Percentiles rank a stretch among this genome's conserved stretches.
Evolutionary conservation across 1,140 invertebrate genomes (phyloP).

Genomic region (Cylas formicarius): DNA sequence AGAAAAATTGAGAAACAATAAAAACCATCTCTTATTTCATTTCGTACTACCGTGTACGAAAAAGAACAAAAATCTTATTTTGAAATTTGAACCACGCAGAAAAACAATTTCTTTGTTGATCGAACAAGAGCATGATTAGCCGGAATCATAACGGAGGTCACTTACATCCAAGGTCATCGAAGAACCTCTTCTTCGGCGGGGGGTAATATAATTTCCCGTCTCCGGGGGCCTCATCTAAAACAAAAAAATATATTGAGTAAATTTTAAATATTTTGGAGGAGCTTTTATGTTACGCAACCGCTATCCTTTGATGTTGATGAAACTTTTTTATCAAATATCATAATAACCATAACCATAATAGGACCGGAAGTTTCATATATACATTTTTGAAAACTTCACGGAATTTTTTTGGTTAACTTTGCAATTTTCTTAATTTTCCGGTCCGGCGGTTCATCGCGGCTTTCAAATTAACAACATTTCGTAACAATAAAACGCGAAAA

Average conservation of each 20-base stretch:
- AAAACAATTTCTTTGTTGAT: too few species aligned
- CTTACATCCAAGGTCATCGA: conserved; percentile 53
- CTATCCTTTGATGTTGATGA: neutral
- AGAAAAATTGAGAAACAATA: neutral
- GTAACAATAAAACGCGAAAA: too few species aligned
- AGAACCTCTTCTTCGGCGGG: conserved; percentile 45
- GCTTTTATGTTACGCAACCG: conserved; percentile 4
- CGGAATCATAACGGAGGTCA: conserved; percentile 23
- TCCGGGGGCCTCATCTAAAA: conserved; percentile 18
- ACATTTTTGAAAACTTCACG: conserved; percentile 15
- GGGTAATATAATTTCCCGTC: conserved; percentile 27
- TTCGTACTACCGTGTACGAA: neutral
- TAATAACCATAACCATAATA: conserved; percentile 8
- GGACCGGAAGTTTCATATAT: conserved; percentile 7
- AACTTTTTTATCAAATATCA: conserved; percentile 11
- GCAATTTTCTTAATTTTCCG: conserved; percentile 3
- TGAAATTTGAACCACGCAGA: conserved; percentile 4
- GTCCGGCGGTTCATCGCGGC: neutral
- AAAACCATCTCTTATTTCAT: conserved; percentile 2
- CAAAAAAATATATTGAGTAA: conserved; percentile 15
- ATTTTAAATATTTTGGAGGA: conserved; percentile 3
- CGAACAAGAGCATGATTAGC: too few species aligned
- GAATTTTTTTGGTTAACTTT: conserved; percentile 11
- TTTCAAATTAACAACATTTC: conserved; percentile 5
- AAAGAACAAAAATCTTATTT: conserved; percentile 7